Base-by-base conservation (phyloP, 2,113 vertebrate species). In the Oxygymnocypris stewartii region DNA sequence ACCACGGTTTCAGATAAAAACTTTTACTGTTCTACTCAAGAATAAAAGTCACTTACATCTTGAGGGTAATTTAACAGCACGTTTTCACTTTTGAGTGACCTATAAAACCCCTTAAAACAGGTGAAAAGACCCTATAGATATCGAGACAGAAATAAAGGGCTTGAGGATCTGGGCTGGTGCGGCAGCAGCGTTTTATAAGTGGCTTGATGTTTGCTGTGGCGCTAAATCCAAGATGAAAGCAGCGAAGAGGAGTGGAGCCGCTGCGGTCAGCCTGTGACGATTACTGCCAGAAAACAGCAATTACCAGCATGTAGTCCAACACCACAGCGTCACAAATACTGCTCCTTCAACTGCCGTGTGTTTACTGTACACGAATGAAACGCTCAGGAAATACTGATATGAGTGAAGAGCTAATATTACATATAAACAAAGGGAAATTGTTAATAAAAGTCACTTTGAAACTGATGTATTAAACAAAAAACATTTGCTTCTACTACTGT, bases 221-320 rank as follows among this genome's bases (percentile, higher is more conserved):
- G 75, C 57, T 42, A 40, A 57, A 84, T 80, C 28, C 79, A 73
- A 71, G 76, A 87, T 86, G 76, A 86, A 59, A 79, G 79, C 40
- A 18, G 23, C 1, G 16, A 47, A 67, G 44, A 84, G 65, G 44
- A 82, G 40, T 25, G 44, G 18, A 69, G 25, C 47, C 42, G 6
- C 37, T 82, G 84, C 61, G 28, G 28, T 85, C 59, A 20, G 67
- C 4, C 31, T 73, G 57, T 42, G 44, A 67, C 80, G 79, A 83
- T 83, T 59, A 86, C 71, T 40, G 10, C 71, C 16, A 37, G 74
- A 61, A 77, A 78, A 79, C 37, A 59, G 37, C 79, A 74, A 81
- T 84, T 59, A 69, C 80, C 28, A 84, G 31, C 23, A n/a, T 9
- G 23, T 44, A 18, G 7, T 16, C 25, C 57, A 63, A 28, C 57